Evolutionary conservation across 2,888 invertebrate species (phyloP).

Genomic region (Polia nebulosa): DNA sequence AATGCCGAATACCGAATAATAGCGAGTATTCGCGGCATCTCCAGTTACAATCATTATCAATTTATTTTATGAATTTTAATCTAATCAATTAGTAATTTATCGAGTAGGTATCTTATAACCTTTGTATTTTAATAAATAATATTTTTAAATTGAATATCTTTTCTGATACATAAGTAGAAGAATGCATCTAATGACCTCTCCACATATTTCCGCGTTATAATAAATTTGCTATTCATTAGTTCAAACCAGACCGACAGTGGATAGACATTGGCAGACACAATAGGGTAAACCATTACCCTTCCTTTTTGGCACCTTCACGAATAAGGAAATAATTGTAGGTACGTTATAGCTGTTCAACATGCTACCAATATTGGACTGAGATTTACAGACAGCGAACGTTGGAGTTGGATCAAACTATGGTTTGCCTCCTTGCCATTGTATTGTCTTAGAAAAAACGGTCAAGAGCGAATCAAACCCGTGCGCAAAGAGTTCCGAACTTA

Average conservation of each 20-base stretch:
- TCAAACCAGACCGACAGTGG: not conserved
- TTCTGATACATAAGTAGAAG: too few species aligned
- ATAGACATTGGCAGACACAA: slow-evolving; percentile 34
- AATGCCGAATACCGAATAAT: too few species aligned
- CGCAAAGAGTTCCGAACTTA: too few species aligned
- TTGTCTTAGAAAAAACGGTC: too few species aligned
- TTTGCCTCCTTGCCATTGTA: not conserved
- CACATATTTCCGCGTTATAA: slow-evolving; percentile 17
- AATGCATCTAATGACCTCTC: slow-evolving; percentile 1
- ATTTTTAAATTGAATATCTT: too few species aligned
- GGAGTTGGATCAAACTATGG: slow-evolving; percentile 20
- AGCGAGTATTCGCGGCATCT: too few species aligned
- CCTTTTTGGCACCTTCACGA: slow-evolving; percentile 53
- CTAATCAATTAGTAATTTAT: too few species aligned
- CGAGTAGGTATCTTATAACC: too few species aligned
- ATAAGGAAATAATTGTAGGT: slow-evolving; percentile 52
- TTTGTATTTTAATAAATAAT: too few species aligned
- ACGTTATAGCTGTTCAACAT: slow-evolving; percentile 14
- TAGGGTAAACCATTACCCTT: slow-evolving; percentile 45
- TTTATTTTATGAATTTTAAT: too few species aligned
- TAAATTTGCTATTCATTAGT: slow-evolving; percentile 1
- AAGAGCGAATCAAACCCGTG: too few species aligned
- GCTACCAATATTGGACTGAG: slow-evolving; percentile 11
- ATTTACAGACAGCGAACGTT: slow-evolving; percentile 16
- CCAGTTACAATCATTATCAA: too few species aligned